Base-by-base conservation (phyloP, 2,797 vertebrate genomes). In the Chiloscyllium punctatum region DNA sequence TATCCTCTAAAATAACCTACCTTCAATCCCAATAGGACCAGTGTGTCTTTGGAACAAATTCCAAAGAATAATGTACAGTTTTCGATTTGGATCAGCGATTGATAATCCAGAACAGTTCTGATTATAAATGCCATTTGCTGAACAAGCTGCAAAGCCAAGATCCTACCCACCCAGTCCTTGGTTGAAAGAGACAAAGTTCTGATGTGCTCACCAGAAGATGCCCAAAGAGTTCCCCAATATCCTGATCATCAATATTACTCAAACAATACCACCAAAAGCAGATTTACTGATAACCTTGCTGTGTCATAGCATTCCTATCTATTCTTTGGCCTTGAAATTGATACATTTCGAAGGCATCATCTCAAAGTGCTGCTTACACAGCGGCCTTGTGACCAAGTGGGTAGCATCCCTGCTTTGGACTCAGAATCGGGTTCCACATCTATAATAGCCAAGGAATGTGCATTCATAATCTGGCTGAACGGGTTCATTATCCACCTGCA, bases 11-110 rank as follows among this genome's bases (percentile, higher is more conserved):
- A 92, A 92, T 69, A 69, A 69, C 37, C n/a, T 42, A 18, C 5
- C 77, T 95, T 30, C 48, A 77, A 74, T 53, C 21, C 27, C 72
- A 77, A 23, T 27, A 77, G 30, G 94, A 57, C 16, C 48, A n/a
- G 51, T 84, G 48, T 71, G 94, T 53, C 95, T 92, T 77, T 95
- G 27, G 71, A 53, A 95, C 48, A 74, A 72, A 51, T 94, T 94
- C 42, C 25, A 53, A 74, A 94, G 42, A 68, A 72, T 21, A 1
- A 77, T 95, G 94, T 37, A 68, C 68, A 72, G 48, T 33, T 94
- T 94, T 94, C 33, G 1, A 72, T 57, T 53, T 30, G 57, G 15
- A 16, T 4, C 90, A 92, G 33, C 37, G 90, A 8, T 21, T 37
- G n/a, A 92, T 68, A 21, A 18, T 68, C 18, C 62, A 68, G 33